phyloP scores from a whole-genome alignment of 2,888 invertebrate species.

The Cepaea hortensis region DNA sequence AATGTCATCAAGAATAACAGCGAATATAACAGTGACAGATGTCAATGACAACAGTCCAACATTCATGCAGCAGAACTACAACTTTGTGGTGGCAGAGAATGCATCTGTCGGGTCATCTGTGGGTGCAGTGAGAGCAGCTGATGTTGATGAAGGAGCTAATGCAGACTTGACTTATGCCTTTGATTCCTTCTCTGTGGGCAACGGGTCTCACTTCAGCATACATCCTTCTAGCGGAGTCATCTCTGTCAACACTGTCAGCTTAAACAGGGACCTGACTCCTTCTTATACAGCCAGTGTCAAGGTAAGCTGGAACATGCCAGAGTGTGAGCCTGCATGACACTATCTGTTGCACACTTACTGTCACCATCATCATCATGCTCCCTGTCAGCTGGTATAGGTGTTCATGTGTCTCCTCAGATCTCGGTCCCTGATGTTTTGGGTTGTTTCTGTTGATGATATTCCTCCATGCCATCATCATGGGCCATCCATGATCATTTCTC shows the following conservation, averaged over 20 bases:
- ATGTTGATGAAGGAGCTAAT: conserved; percentile 46
- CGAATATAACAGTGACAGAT: conserved; percentile 63
- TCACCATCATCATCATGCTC: no score
- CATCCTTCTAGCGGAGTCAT: conserved; percentile 45
- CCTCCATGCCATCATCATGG: no score
- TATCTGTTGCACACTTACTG: neutral
- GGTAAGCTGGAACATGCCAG: conserved; percentile 24
- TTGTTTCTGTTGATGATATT: no score
- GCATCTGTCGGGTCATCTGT: conserved; percentile 55
- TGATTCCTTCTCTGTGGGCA: conserved; percentile 55
- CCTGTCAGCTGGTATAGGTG: no score
- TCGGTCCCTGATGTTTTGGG: no score
- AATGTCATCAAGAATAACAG: conserved; percentile 55
- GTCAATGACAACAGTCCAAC: conserved; percentile 68
- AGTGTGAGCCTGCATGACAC: neutral
- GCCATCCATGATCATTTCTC: neutral
- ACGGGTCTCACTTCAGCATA: conserved; percentile 51
- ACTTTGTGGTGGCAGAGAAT: conserved; percentile 62
- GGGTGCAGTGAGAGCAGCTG: conserved; percentile 56
- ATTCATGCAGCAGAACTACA: conserved; percentile 56
- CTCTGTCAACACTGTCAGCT: conserved; percentile 38
- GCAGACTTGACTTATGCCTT: conserved; percentile 58
- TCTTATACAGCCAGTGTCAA: conserved; percentile 58
- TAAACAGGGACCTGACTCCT: conserved; percentile 62
- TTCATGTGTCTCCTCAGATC: no score